These are phyloP conservation scores for Chionodraco myersi DNA, from an alignment of 2,113 vertebrate species.

Conservation along the genomic window DNA sequence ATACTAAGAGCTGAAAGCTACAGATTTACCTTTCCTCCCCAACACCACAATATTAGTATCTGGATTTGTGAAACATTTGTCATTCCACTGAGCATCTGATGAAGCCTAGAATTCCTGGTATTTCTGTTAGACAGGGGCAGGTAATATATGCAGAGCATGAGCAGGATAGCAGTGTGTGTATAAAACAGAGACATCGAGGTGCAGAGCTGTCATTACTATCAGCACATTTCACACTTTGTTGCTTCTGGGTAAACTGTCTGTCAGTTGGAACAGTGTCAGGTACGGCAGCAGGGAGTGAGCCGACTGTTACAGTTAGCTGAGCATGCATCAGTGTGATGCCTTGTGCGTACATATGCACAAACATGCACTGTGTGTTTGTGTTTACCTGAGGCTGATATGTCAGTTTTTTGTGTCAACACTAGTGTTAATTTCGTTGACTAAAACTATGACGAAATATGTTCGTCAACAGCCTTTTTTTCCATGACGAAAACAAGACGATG, in stretches of 20 bases:
- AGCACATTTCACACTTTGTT: slow-evolving; percentile 22
- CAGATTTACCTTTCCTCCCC: background rate
- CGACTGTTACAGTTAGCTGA: background rate
- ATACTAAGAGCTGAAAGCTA: background rate
- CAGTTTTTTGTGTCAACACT: background rate
- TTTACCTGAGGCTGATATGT: background rate
- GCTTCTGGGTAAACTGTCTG: slow-evolving; percentile 5
- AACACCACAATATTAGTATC: background rate
- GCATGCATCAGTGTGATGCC: background rate
- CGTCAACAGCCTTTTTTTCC: too few relatives aligned
- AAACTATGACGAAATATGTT: too few relatives aligned
- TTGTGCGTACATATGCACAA: background rate
- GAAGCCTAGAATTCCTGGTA: background rate
- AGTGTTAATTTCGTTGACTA: too few relatives aligned
- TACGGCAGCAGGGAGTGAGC: background rate
- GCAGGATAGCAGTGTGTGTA: background rate
- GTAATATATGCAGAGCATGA: background rate
- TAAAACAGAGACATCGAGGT: background rate
- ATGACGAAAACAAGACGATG: too few relatives aligned
- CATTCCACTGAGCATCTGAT: background rate
- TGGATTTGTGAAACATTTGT: background rate
- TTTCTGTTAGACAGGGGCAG: background rate
- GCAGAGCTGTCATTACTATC: slow-evolving; percentile 2
- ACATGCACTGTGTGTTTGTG: background rate
- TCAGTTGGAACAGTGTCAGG: background rate